Percentiles rank a stretch among this genome's conserved stretches.
Evolutionary conservation across 1,140 invertebrate species (phyloP).

Genomic region (Cydia strobilella): DNA sequence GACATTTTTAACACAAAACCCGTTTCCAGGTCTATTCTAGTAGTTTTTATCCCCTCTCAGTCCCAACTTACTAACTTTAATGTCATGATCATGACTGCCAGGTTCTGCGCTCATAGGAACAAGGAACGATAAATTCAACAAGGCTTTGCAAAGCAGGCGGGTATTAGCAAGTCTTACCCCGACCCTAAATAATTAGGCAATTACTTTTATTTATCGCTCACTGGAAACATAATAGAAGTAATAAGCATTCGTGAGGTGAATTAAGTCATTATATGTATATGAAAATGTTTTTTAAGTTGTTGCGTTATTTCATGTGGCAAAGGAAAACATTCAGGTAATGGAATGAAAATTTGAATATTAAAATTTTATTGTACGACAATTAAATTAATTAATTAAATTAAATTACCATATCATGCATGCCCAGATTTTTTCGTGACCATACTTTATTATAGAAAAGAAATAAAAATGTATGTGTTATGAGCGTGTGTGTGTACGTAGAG

Average conservation of each 20-base stretch:
- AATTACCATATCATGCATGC: no score
- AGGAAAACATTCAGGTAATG: neutral
- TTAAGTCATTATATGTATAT: constrained; percentile 32
- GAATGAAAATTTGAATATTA: neutral
- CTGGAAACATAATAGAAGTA: constrained; percentile 41
- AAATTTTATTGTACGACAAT: no score
- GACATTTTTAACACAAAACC: no score
- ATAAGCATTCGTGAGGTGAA: constrained; percentile 37
- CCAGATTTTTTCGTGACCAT: no score
- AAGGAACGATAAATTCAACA: constrained; percentile 58
- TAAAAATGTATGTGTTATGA: no score
- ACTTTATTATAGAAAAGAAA: no score
- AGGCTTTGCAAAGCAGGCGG: constrained; percentile 48
- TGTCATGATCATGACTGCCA: neutral
- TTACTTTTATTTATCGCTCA: constrained; percentile 64
- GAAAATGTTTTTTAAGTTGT: constrained; percentile 33
- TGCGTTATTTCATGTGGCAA: neutral
- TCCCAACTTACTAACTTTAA: neutral
- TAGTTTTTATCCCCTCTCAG: no score
- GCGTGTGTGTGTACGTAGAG: no score
- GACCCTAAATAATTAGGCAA: constrained; percentile 60
- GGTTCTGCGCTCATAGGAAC: constrained; percentile 28
- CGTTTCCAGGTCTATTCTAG: no score
- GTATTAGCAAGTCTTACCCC: constrained; percentile 43
- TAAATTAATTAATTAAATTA: no score